Conservation (phyloP, 53 echinoderm and acorn worm genomes). For the Stichopus horrens region DNA sequence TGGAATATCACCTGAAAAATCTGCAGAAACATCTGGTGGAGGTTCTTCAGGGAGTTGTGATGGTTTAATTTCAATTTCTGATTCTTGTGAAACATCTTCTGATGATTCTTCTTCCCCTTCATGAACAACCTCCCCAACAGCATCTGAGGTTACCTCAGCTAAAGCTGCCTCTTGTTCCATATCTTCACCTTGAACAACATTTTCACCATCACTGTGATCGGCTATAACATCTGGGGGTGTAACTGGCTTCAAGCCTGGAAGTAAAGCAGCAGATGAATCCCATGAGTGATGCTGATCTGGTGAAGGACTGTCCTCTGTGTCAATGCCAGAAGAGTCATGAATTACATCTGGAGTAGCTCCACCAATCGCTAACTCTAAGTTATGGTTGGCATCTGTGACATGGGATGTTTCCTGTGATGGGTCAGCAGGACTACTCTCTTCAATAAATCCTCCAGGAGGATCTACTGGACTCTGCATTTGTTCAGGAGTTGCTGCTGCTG, state of each 20-base stretch:
- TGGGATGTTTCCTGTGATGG: constrained; percentile 24
- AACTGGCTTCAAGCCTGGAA: constrained; percentile 39
- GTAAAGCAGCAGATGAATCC: constrained; percentile 80
- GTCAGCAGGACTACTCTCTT: background rate
- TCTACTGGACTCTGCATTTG: constrained; percentile 50
- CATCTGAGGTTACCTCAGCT: constrained; percentile 56
- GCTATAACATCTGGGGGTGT: constrained; percentile 55
- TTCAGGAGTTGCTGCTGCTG: constrained; percentile 57
- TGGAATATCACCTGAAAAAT: background rate
- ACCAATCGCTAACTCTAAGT: constrained; percentile 12
- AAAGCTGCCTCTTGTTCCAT: constrained; percentile 17
- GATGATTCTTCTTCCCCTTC: constrained; percentile 78
- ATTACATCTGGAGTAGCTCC: constrained; percentile 58
- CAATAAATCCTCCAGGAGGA: constrained; percentile 37
- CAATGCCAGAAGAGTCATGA: constrained; percentile 69
- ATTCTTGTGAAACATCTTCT: constrained; percentile 85
- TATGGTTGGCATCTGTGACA: constrained; percentile 30
- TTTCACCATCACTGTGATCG: constrained; percentile 57
- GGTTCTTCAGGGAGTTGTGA: constrained; percentile 37
- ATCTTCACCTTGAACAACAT: background rate
- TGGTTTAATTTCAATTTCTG: constrained; percentile 89
- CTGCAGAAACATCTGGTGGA: background rate
- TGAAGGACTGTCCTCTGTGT: constrained; percentile 68
- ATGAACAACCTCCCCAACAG: constrained; percentile 52
- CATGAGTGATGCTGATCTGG: constrained; percentile 74